Evolutionary conservation across 1,140 invertebrate genomes (phyloP), one percentile per base, ranked within the genome.

Genomic region (Drosophila sulfurigaster): DNA sequence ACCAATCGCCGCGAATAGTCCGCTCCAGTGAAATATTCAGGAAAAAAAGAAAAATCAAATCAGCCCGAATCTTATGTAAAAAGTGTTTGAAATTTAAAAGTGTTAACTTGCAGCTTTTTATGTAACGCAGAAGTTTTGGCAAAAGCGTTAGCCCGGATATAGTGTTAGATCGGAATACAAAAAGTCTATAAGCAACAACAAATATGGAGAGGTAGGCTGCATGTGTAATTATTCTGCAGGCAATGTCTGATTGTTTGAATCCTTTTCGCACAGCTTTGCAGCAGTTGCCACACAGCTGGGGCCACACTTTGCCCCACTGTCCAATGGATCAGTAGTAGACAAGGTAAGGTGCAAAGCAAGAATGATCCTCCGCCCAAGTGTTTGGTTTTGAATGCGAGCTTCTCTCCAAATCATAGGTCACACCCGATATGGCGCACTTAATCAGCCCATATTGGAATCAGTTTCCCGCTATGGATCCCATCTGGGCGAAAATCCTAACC

Each of bases 391-490:
- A 49, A 20, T 20, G 2, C 8, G 20, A 25, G 6, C 8, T 8
- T 1, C 11, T 16, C 11, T 20, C 8, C 30, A 16, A 46, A 13
- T 11, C 95, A 90, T 94, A 94, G 81, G 95, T 96, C 5, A 94
- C 94, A 35, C 93, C 94, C 58, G 96, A 96, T 16, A 96, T 97
- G 95, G 92, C 96, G 16, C 94, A 96, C 79, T 80, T 96, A 79
- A 93, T 97, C 43, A 95, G 96, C 87, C 91, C 94, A 3, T 94
- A 96, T 81, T 96, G 96, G 96, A 95, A 94, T 90, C 96, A 96
- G 85, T 97, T 95, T 80, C 95, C 96, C 52, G 96, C 96, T 15
- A 94, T 97, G 94, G 96, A 96, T 91, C 96, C 96, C 7, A 86
- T 97, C 8, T 97, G 96, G 96, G 87, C 86, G 0, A 92, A 92